A percentile compares a stretch with the other conserved stretches of the same genome.
Evolutionary conservation across 2,797 vertebrate genomes (phyloP).

Genomic region (Sebastes taczanowskii): DNA sequence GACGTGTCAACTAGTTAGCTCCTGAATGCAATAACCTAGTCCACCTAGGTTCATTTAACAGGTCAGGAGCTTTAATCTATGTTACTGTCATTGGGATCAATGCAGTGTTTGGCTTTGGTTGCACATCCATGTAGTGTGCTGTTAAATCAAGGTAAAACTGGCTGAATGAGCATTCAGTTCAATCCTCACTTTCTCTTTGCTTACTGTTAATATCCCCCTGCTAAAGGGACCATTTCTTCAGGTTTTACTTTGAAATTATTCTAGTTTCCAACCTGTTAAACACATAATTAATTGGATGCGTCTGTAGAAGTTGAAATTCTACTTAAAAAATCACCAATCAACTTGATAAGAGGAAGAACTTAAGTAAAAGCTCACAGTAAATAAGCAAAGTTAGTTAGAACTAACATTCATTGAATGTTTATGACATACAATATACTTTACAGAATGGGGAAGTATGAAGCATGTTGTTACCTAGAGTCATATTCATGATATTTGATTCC

Average conservation of each 20-base stretch:
- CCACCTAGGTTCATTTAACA: not conserved
- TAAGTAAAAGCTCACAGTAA: not conserved
- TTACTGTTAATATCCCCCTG: not conserved
- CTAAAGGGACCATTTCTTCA: fast-evolving
- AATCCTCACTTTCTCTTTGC: not conserved
- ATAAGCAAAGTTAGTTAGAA: not conserved
- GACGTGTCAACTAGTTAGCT: slow-evolving; percentile 45
- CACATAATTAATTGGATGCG: not conserved
- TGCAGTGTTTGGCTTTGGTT: not conserved
- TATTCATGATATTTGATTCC: not conserved
- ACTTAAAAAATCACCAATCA: not conserved
- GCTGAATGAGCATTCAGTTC: not conserved
- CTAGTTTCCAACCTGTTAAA: not conserved
- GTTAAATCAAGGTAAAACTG: not conserved
- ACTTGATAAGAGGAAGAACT: not conserved
- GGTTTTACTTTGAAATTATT: not conserved
- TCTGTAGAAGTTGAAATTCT: not conserved
- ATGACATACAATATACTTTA: not conserved
- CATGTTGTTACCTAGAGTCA: not conserved
- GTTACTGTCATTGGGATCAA: not conserved
- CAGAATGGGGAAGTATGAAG: not conserved
- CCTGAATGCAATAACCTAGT: not conserved
- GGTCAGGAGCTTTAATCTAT: not conserved
- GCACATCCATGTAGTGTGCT: not conserved
- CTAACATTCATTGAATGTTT: not conserved